Conservation (phyloP, 1,140 invertebrate species). For the Dreissena polymorpha region DNA sequence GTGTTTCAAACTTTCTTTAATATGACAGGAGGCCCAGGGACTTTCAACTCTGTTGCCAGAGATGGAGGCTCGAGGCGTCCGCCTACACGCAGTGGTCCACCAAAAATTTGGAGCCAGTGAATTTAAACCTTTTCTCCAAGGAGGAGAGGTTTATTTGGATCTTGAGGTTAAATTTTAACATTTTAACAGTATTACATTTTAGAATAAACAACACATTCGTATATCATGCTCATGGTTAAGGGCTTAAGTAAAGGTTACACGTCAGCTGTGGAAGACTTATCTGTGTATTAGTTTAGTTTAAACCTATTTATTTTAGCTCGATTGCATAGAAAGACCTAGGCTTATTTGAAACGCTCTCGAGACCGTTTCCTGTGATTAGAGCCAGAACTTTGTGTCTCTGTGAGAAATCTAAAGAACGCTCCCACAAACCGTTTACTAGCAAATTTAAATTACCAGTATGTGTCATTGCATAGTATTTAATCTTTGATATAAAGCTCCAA, state of each 20-base stretch:
- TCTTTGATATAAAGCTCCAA: background rate
- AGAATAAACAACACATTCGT: background rate
- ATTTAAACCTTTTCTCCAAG: conserved; percentile 75
- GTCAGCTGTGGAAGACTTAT: background rate
- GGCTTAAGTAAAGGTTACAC: background rate
- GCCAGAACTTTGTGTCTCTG: too few species aligned
- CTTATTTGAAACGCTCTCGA: too few species aligned
- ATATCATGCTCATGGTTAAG: background rate
- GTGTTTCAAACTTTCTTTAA: background rate
- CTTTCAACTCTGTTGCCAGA: conserved; percentile 74
- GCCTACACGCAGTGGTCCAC: conserved; percentile 79
- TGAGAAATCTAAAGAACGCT: too few species aligned
- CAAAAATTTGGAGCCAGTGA: conserved; percentile 77
- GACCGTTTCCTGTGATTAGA: too few species aligned
- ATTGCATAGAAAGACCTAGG: too few species aligned
- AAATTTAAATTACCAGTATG: background rate
- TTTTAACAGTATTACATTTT: background rate
- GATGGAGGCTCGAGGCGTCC: conserved; percentile 74
- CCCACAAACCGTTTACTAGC: too few species aligned
- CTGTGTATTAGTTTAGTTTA: background rate
- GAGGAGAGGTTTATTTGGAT: conserved; percentile 77
- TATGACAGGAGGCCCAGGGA: conserved; percentile 74
- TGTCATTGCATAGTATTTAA: background rate
- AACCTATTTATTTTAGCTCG: too few species aligned
- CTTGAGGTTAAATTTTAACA: conserved; percentile 66